Evolutionary conservation across 2,113 vertebrate genomes (phyloP).

Genomic region (Daphoenositta chrysoptera): DNA sequence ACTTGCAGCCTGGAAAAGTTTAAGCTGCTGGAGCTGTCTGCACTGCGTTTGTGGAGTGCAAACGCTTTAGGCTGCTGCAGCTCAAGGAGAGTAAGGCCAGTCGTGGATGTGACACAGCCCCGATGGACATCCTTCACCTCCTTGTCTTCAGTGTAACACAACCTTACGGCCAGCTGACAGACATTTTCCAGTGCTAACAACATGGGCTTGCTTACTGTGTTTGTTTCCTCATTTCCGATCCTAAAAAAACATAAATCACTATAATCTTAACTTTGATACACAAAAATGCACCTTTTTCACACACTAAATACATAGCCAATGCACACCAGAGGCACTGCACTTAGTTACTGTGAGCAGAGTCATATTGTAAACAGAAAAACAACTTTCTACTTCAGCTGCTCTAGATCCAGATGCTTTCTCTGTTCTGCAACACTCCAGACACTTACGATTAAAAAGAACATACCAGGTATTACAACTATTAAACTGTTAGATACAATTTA

Average conservation of each 20-base stretch:
- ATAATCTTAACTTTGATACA: not conserved
- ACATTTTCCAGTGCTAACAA: not conserved
- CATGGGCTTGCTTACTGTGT: not conserved
- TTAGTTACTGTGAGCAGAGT: not conserved
- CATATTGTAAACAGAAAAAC: slow-evolving; percentile 28
- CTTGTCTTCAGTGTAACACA: not conserved
- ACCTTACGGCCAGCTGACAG: not conserved
- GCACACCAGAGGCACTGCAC: not conserved
- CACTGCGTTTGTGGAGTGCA: not conserved
- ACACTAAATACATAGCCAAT: not conserved
- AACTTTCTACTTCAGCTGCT: slow-evolving; percentile 37
- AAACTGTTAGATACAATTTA: slow-evolving; percentile 49
- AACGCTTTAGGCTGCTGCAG: not conserved
- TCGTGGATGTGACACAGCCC: not conserved
- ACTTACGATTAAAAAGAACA: slow-evolving; percentile 33
- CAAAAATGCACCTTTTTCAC: not conserved
- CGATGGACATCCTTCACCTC: not conserved
- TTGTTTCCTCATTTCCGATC: not conserved
- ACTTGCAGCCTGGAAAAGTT: not conserved
- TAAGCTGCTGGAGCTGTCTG: not conserved
- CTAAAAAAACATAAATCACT: not conserved
- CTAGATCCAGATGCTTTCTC: slow-evolving; percentile 53
- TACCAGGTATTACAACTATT: slow-evolving; percentile 37
- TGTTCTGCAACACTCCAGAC: slow-evolving; percentile 21
- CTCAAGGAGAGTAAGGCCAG: not conserved